Percentiles rank a stretch among this genome's conserved stretches.
These are phyloP conservation scores for Spizaetus ornatus DNA, from an alignment of 2,113 vertebrate genomes.

Conservation along the genomic window DNA sequence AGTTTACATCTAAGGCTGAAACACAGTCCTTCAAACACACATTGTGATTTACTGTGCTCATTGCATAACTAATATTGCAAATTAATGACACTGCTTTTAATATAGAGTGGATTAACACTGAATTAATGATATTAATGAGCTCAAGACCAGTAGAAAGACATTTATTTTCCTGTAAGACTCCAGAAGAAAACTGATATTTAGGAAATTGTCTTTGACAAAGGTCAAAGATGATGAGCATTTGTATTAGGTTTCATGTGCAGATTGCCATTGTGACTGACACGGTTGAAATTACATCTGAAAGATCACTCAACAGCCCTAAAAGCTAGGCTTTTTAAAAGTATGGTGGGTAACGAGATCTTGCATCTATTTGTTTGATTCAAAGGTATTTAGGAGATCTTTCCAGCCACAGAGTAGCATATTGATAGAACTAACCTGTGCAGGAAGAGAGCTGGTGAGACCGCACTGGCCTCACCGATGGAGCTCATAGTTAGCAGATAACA, in stretches of 20 bases:
- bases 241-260: background rate
- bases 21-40: background rate
- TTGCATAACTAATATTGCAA: slow-evolving; percentile 1
- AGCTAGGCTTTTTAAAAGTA: background rate
- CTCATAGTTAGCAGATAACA: background rate
- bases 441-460: background rate
- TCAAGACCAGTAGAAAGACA: background rate
- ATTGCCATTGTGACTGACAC: background rate
- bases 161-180: background rate
- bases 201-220: background rate
- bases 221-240: background rate
- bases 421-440: background rate
- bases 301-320: background rate
- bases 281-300: background rate
- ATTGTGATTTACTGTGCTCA: background rate
- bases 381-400: background rate
- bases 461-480: background rate
- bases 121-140: background rate
- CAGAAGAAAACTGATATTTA: background rate
- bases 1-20: background rate
- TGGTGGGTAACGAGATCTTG: background rate
- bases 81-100: background rate
- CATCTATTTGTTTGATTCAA: background rate
- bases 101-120: background rate
- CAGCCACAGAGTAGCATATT: background rate